Percentiles rank a stretch among this genome's conserved stretches.
Evolutionary conservation across 2,888 invertebrate species (phyloP).

Genomic region (Priocnemis perturbator): DNA sequence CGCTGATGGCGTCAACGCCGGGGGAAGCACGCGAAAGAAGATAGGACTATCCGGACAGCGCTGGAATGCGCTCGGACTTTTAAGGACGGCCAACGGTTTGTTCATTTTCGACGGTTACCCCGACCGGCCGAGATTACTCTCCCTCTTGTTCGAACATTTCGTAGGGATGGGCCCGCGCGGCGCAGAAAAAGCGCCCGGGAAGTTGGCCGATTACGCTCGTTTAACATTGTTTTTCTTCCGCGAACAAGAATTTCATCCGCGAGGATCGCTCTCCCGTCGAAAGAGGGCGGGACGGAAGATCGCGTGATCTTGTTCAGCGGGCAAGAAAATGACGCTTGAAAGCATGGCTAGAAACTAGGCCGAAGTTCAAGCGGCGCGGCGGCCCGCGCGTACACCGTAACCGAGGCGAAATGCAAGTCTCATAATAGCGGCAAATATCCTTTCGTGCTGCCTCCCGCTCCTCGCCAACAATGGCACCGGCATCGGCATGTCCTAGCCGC

Average conservation of each 20-base stretch:
- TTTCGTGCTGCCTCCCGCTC: slow-evolving; percentile 20
- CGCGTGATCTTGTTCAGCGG: neutral
- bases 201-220: neutral
- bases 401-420: slow-evolving; percentile 37
- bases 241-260: neutral
- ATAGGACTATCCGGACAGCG: slow-evolving; percentile 40
- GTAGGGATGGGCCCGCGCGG: slow-evolving; percentile 1
- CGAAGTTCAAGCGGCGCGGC: slow-evolving; percentile 18
- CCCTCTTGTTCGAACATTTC: slow-evolving; percentile 2
- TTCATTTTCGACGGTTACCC: too few relatives aligned
- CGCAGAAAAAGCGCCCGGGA: neutral
- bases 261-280: neutral
- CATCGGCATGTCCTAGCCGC: too few relatives aligned
- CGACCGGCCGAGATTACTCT: too few relatives aligned
- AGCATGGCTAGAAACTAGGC: slow-evolving; percentile 19
- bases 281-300: too few relatives aligned
- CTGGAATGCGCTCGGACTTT: slow-evolving; percentile 43
- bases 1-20: slow-evolving; percentile 65
- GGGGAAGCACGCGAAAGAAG: slow-evolving; percentile 52
- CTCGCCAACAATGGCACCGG: slow-evolving; percentile 32
- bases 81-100: slow-evolving; percentile 23
- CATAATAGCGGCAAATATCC: slow-evolving; percentile 47
- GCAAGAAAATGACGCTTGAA: slow-evolving; percentile 26
- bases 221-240: neutral
- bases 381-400: neutral